Percentiles rank a stretch among this genome's conserved stretches.
Evolutionary conservation across 2,797 vertebrate species (phyloP).

Genomic region (Tenualosa ilisha): DNA sequence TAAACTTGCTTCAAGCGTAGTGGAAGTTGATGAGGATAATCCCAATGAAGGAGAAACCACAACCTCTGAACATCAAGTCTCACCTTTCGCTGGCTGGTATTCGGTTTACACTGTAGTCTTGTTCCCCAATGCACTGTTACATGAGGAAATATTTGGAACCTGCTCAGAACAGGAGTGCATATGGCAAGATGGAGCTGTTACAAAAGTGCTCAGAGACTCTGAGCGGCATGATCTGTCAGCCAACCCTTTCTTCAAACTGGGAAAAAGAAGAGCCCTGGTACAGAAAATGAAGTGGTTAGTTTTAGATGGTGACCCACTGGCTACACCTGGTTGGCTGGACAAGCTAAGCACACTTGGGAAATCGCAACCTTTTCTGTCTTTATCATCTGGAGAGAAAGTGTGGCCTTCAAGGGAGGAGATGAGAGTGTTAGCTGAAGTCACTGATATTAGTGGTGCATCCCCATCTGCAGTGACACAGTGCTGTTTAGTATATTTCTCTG

Average conservation of each 20-base stretch:
- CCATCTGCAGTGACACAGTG: constrained; percentile 75
- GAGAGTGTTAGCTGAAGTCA: constrained; percentile 78
- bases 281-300: constrained; percentile 76
- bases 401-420: constrained; percentile 53
- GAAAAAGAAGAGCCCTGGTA: constrained; percentile 26
- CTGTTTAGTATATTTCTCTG: constrained; percentile 73
- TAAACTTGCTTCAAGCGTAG: constrained; percentile 59
- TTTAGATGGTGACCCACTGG: constrained; percentile 77
- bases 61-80: constrained; percentile 28
- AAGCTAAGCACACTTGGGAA: constrained; percentile 70
- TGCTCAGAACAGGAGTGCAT: constrained; percentile 61
- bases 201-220: constrained; percentile 66
- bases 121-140: constrained; percentile 80
- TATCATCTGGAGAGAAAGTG: constrained; percentile 76
- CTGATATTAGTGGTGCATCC: constrained; percentile 68
- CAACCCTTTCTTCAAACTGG: constrained; percentile 17
- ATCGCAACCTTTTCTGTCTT: constrained; percentile 62
- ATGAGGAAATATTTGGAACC: constrained; percentile 77
- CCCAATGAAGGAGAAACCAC: constrained; percentile 20
- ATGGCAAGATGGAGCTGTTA: constrained; percentile 77
- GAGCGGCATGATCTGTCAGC: constrained; percentile 25
- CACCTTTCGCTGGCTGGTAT: constrained; percentile 47
- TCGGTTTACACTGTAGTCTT: constrained; percentile 71
- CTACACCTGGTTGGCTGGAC: constrained; percentile 77
- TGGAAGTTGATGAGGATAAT: constrained; percentile 37